Evolutionary conservation across 2,797 vertebrate genomes (phyloP).

Genomic region (Phataginus tricuspis): DNA sequence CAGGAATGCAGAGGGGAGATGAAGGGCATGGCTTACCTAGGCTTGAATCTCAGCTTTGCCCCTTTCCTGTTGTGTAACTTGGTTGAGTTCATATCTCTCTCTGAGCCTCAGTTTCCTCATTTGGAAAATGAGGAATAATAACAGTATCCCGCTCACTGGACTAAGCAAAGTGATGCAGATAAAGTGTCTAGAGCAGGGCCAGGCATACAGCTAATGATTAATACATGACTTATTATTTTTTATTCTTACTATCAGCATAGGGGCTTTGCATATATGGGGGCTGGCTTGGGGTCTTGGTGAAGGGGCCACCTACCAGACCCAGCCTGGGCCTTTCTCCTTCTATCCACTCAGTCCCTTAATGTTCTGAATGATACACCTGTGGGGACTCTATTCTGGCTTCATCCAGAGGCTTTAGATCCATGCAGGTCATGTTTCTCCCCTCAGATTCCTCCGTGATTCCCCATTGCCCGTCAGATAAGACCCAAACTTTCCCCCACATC

Average conservation of each 20-base stretch:
- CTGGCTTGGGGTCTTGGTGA: neutral
- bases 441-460: neutral
- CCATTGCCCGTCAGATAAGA: neutral
- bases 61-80: neutral
- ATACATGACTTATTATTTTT: rapidly evolving
- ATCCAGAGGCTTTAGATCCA: neutral
- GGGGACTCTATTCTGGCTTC: neutral
- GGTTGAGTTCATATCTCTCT: neutral
- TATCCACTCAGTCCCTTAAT: neutral
- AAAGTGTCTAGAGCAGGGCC: neutral
- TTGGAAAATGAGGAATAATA: neutral
- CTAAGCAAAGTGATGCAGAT: neutral
- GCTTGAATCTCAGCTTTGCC: neutral
- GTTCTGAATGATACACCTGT: rapidly evolving
- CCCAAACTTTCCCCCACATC: too few relatives aligned
- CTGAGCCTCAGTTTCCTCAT: neutral
- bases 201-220: neutral
- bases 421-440: neutral
- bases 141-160: neutral
- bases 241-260: rapidly evolving
- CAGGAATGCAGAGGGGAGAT: neutral
- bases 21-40: neutral
- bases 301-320: neutral
- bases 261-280: neutral
- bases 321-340: neutral